Conservation (phyloP, 2,888 invertebrate species). For the Tineola bisselliella region DNA sequence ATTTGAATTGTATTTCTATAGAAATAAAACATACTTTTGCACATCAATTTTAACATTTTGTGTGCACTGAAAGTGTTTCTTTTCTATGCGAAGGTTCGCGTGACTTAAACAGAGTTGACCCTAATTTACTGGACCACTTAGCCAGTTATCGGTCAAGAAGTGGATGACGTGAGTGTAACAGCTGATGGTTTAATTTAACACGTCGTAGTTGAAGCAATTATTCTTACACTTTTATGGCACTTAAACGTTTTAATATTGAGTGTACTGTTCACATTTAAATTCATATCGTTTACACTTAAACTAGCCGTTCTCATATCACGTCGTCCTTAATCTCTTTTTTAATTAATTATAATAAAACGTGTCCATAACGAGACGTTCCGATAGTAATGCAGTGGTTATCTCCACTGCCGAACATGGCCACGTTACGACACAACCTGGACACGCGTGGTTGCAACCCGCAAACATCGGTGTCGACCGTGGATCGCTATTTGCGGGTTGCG, state of each 20-base stretch:
- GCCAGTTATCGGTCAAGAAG: constrained; percentile 49
- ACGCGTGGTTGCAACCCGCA: too few relatives aligned
- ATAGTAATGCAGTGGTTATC: too few relatives aligned
- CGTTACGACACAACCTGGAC: too few relatives aligned
- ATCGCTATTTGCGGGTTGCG: too few relatives aligned
- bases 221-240: constrained; percentile 14
- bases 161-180: constrained; percentile 18
- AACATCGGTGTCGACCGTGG: too few relatives aligned
- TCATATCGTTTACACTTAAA: too few relatives aligned
- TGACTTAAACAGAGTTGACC: constrained; percentile 38
- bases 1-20: background rate
- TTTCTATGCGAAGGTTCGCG: constrained; percentile 31
- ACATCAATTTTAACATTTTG: background rate
- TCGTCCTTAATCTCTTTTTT: background rate
- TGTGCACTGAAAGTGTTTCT: background rate
- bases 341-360: too few relatives aligned
- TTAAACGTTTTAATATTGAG: background rate
- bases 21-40: background rate
- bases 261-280: background rate
- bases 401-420: too few relatives aligned
- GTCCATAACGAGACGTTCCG: too few relatives aligned
- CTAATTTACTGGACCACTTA: constrained; percentile 45
- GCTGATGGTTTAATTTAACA: constrained; percentile 48
- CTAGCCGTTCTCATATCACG: too few relatives aligned
- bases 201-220: constrained; percentile 26